These are phyloP conservation scores for Actinia equina DNA, from an alignment of 64 coral and sea anemone genomes.

Conservation along the genomic window DNA sequence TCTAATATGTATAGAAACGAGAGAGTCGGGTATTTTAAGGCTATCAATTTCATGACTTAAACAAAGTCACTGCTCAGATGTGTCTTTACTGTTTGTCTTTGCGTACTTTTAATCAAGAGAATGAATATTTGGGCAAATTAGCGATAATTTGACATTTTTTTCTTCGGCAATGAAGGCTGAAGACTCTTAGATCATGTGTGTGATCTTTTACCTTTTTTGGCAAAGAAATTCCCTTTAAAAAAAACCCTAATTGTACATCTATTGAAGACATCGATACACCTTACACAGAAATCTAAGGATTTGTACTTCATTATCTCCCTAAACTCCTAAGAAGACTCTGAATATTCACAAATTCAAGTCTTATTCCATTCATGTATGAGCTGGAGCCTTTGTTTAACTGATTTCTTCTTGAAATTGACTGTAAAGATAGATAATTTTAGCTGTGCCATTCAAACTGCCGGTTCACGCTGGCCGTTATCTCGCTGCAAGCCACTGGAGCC, in stretches of 20 bases:
- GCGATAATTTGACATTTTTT: background rate
- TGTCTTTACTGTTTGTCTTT: background rate
- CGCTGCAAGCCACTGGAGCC: background rate
- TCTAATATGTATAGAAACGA: background rate
- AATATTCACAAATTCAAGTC: constrained; percentile 16
- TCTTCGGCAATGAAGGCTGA: background rate
- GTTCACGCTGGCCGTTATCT: constrained; percentile 21
- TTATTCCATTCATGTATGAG: constrained; percentile 19
- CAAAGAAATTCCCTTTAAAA: background rate
- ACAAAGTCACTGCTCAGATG: background rate
- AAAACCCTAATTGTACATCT: background rate
- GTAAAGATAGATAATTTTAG: constrained; percentile 12
- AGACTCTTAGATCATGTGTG: background rate
- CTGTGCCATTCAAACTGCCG: background rate
- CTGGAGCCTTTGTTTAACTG: constrained; percentile 15
- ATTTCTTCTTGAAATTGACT: constrained; percentile 23
- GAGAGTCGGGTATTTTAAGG: constrained; percentile 7
- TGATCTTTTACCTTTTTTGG: background rate
- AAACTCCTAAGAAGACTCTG: constrained; percentile 1
- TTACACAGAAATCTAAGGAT: background rate
- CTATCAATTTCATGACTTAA: background rate
- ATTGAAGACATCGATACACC: background rate
- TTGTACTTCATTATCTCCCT: constrained; percentile 5
- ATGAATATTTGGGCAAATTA: background rate
- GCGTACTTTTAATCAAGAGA: background rate